A percentile compares a stretch with the other conserved stretches of the same genome.
phyloP scores from a whole-genome alignment of 1,140 invertebrate species.

The Philotrypesis tridentata region DNA sequence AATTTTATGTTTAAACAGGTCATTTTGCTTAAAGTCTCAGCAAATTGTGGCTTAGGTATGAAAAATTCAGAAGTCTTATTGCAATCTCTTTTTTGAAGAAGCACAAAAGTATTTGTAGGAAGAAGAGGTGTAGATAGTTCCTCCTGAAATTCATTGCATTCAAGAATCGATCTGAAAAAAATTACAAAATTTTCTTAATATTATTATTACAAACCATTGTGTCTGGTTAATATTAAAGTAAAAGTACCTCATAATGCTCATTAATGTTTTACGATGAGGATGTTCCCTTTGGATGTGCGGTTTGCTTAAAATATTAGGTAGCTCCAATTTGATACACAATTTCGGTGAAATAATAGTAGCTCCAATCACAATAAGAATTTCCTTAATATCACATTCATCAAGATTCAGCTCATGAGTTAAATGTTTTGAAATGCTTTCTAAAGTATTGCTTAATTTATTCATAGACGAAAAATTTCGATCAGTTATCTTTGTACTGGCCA shows the following conservation, averaged over 20 bases:
- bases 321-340: slow-evolving; percentile 62
- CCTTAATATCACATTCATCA: slow-evolving; percentile 60
- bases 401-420: slow-evolving; percentile 63
- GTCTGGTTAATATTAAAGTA: slow-evolving; percentile 7
- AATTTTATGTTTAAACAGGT: slow-evolving; percentile 63
- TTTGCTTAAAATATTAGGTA: slow-evolving; percentile 65
- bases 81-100: slow-evolving; percentile 65
- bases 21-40: slow-evolving; percentile 44
- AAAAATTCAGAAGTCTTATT: slow-evolving; percentile 65
- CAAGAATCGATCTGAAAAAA: slow-evolving; percentile 63
- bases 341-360: slow-evolving; percentile 68
- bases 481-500: slow-evolving; percentile 57
- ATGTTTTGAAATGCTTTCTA: slow-evolving; percentile 62
- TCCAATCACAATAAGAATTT: slow-evolving; percentile 66
- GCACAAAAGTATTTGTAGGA: slow-evolving; percentile 68
- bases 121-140: slow-evolving; percentile 62
- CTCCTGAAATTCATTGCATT: slow-evolving; percentile 67
- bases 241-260: slow-evolving; percentile 67
- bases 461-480: slow-evolving; percentile 61
- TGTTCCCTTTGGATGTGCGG: slow-evolving; percentile 64
- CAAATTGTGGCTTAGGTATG: slow-evolving; percentile 67
- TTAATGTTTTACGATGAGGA: slow-evolving; percentile 62
- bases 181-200: neutral
- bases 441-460: slow-evolving; percentile 57
- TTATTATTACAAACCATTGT: neutral